Evolutionary conservation across 2,113 vertebrate species (phyloP).

Genomic region (Meleagris gallopavo): DNA sequence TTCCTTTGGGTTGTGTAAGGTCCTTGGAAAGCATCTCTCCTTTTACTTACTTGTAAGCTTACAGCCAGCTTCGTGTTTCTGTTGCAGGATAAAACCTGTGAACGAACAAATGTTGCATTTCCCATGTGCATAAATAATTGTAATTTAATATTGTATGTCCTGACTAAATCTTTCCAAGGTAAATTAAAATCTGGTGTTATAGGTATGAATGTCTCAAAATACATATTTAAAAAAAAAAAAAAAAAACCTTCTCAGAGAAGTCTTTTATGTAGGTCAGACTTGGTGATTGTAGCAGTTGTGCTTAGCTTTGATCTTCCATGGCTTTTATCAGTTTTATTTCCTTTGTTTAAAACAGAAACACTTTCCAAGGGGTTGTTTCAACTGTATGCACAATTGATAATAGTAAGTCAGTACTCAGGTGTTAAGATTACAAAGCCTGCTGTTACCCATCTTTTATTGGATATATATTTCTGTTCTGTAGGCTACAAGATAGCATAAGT

Average conservation of each 20-base stretch:
- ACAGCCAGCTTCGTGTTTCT: constrained; percentile 15
- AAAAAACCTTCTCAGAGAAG: neutral
- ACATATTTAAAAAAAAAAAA: neutral
- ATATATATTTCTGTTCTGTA: neutral
- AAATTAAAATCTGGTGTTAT: neutral
- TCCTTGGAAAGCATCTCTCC: neutral
- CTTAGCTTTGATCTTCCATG: neutral
- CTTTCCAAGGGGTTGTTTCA: neutral
- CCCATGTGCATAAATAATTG: neutral
- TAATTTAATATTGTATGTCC: neutral
- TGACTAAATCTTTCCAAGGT: neutral
- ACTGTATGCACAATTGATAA: neutral
- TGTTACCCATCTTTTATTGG: neutral
- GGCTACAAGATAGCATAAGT: neutral
- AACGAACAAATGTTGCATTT: neutral
- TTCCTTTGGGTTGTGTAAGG: neutral
- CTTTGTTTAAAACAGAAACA: neutral
- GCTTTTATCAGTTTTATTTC: neutral
- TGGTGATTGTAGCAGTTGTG: neutral
- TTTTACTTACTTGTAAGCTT: neutral
- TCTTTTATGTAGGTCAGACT: neutral
- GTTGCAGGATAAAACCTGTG: neutral
- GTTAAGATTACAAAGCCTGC: neutral
- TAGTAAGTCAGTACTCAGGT: neutral
- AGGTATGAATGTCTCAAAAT: neutral